phyloP scores from a whole-genome alignment of 2,888 invertebrate genomes.

The Drosophila sordidula region DNA sequence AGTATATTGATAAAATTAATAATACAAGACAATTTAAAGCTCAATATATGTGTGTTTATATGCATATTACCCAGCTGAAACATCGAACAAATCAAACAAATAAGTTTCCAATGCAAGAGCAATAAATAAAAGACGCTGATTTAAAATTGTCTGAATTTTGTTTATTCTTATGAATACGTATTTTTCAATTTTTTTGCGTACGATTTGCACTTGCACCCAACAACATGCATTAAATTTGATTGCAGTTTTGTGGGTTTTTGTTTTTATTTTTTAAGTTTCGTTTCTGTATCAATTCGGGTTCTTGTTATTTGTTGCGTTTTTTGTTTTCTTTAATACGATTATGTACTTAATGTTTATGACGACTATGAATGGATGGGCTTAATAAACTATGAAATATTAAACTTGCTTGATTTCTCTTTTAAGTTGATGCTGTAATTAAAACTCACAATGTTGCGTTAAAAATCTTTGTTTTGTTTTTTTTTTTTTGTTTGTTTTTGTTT shows the following conservation, averaged over 20 bases:
- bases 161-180: constrained; percentile 67
- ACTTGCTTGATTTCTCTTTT: constrained; percentile 54
- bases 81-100: background rate
- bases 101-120: constrained; percentile 1
- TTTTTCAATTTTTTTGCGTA: constrained; percentile 53
- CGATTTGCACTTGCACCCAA: constrained; percentile 52
- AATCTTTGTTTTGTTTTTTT: constrained; percentile 66
- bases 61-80: constrained; percentile 1
- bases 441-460: constrained; percentile 74
- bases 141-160: constrained; percentile 64
- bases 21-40: background rate
- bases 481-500: constrained; percentile 45
- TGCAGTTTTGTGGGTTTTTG: constrained; percentile 46
- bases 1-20: constrained; percentile 1
- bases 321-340: constrained; percentile 37
- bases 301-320: constrained; percentile 41
- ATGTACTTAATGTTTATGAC: constrained; percentile 78
- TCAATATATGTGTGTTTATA: background rate
- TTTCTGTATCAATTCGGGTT: constrained; percentile 60
- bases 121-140: constrained; percentile 41
- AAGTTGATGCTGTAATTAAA: constrained; percentile 71
- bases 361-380: constrained; percentile 78
- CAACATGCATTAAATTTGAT: constrained; percentile 54
- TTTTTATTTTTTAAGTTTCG: constrained; percentile 34
- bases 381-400: constrained; percentile 80